Conservation (phyloP, 2,113 vertebrate species). For the Psittacula cyanocephala region DNA sequence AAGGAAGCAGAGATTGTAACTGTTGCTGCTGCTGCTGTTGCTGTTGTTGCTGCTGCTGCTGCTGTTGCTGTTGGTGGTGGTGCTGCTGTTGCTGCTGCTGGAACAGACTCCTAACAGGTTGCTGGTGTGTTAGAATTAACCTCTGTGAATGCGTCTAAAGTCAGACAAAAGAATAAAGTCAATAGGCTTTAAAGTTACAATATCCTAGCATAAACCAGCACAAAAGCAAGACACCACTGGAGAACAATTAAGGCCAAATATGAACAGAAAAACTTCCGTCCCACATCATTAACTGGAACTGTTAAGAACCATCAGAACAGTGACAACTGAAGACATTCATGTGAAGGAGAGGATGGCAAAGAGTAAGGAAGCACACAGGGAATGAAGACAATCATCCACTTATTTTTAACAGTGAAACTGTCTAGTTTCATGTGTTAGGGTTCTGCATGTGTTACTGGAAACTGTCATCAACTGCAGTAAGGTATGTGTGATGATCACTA, state of each 20-base stretch:
- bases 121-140: slow-evolving; percentile 78
- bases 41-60: slow-evolving; percentile 72
- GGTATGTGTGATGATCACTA: background rate
- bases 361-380: background rate
- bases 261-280: background rate
- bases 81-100: slow-evolving; percentile 76
- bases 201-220: background rate
- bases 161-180: slow-evolving; percentile 56
- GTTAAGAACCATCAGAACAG: background rate
- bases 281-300: background rate
- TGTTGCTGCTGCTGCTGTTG: slow-evolving; percentile 77
- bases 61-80: slow-evolving; percentile 76
- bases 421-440: background rate
- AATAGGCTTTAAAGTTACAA: background rate
- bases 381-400: background rate
- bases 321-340: background rate
- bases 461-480: background rate
- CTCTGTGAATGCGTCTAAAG: slow-evolving; percentile 81
- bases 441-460: background rate
- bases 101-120: slow-evolving; percentile 84
- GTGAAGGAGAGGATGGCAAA: background rate
- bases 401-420: background rate
- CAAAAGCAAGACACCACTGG: background rate
- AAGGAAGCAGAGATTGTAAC: slow-evolving; percentile 88
- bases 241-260: background rate